Percentiles rank a stretch among this genome's conserved stretches.
phyloP scores from a whole-genome alignment of 2,113 vertebrate species.

The Eptesicus fuscus region DNA sequence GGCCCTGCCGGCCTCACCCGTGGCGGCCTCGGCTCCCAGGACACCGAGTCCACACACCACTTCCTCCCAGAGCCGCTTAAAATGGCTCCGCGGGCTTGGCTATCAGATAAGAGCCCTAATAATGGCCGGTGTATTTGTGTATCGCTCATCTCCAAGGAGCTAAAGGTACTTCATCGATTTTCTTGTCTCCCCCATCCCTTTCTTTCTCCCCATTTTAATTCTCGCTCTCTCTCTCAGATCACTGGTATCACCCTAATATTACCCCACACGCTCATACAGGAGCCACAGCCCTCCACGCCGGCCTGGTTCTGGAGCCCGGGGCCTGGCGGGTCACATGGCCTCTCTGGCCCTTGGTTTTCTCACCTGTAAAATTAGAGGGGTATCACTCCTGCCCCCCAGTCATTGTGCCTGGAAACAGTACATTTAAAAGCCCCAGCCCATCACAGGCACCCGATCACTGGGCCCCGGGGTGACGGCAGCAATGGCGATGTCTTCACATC shows the following conservation, averaged over 20 bases:
- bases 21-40: neutral
- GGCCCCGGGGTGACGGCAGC: neutral
- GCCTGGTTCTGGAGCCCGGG: neutral
- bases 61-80: neutral
- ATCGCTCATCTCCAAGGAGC: conserved; percentile 54
- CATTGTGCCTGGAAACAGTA: rapidly evolving
- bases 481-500: rapidly evolving
- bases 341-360: neutral
- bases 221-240: neutral
- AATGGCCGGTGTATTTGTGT: conserved; percentile 51
- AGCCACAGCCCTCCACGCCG: rapidly evolving
- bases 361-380: rapidly evolving
- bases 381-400: rapidly evolving
- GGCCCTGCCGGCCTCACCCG: neutral
- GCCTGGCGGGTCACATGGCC: neutral
- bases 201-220: conserved; percentile 23
- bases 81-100: neutral
- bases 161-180: conserved; percentile 58
- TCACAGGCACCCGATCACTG: rapidly evolving
- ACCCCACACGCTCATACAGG: neutral
- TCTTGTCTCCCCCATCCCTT: neutral
- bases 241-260: neutral
- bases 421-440: rapidly evolving
- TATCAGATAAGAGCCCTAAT: conserved; percentile 46
- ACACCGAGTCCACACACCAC: neutral